phyloP scores from a whole-genome alignment of 2,113 vertebrate species.

The Lepidothrix coronata region DNA sequence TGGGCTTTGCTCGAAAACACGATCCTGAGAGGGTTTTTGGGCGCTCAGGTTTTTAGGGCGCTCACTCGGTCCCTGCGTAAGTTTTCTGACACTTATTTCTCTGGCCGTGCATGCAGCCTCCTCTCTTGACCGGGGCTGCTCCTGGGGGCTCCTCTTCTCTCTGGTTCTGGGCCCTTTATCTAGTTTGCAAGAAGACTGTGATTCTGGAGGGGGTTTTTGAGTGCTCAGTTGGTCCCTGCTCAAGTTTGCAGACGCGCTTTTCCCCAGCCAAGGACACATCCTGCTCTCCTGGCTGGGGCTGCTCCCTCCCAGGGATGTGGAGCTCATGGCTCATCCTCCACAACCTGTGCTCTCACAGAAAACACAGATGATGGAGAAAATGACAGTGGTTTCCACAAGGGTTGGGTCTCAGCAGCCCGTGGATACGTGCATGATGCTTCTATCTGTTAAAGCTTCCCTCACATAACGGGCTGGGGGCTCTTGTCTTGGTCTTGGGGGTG shows the following conservation, averaged over 20 bases:
- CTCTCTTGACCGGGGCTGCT: background rate
- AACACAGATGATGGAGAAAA: background rate
- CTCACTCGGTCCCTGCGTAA: fast-evolving
- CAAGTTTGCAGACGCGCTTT: fast-evolving
- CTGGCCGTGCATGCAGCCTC: fast-evolving
- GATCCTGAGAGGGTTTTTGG: fast-evolving
- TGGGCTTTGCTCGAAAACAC: fast-evolving
- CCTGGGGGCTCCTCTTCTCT: background rate
- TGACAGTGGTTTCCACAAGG: background rate
- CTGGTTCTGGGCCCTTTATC: fast-evolving
- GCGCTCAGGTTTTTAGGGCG: fast-evolving
- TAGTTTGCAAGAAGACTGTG: fast-evolving
- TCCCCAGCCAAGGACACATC: fast-evolving
- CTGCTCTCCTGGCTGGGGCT: background rate
- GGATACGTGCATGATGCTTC: fast-evolving
- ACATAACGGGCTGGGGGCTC: fast-evolving
- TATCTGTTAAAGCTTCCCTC: fast-evolving
- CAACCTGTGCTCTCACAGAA: fast-evolving
- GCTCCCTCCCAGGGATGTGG: fast-evolving
- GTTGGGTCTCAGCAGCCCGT: background rate
- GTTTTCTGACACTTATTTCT: fast-evolving
- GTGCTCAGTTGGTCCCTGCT: fast-evolving
- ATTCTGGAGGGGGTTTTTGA: no score
- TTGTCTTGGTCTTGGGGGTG: fast-evolving
- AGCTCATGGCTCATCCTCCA: fast-evolving